Conservation (phyloP, 2,888 invertebrate genomes). For the Minunthozetes semirufus region DNA sequence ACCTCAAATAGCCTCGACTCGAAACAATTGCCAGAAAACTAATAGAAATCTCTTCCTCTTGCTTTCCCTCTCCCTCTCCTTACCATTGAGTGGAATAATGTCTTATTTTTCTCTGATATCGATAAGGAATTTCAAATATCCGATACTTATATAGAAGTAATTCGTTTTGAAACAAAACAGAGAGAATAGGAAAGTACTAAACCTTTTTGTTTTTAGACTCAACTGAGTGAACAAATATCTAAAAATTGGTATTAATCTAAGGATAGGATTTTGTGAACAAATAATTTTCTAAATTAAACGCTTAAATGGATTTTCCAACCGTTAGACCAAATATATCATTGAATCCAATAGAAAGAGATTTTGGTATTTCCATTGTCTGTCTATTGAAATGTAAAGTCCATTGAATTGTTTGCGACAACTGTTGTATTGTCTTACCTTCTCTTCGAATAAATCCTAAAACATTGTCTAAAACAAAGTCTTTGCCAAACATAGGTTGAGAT, state of each 20-base stretch:
- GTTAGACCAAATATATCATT: not conserved
- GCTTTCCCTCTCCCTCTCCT: not conserved
- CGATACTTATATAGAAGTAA: not conserved
- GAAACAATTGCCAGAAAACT: not conserved
- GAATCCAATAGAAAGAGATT: not conserved
- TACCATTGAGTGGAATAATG: not conserved
- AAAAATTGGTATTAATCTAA: not conserved
- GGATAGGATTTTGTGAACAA: not conserved
- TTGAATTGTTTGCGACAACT: not conserved
- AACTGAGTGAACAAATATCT: not conserved
- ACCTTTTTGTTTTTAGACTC: not conserved
- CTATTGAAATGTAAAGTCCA: constrained; percentile 17
- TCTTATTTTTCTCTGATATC: no score
- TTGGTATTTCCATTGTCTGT: constrained; percentile 9
- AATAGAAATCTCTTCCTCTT: not conserved
- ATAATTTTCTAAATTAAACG: not conserved
- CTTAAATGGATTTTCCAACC: not conserved
- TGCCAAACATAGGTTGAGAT: not conserved
- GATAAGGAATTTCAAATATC: no score
- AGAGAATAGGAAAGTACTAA: not conserved
- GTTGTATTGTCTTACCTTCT: not conserved
- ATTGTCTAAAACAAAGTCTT: not conserved
- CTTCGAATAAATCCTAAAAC: constrained; percentile 11
- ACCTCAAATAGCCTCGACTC: not conserved
- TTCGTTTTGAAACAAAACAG: not conserved